A percentile compares a stretch with the other conserved stretches of the same genome.
phyloP scores from a whole-genome alignment of 2,888 invertebrate species.

The Torymus texanus region DNA sequence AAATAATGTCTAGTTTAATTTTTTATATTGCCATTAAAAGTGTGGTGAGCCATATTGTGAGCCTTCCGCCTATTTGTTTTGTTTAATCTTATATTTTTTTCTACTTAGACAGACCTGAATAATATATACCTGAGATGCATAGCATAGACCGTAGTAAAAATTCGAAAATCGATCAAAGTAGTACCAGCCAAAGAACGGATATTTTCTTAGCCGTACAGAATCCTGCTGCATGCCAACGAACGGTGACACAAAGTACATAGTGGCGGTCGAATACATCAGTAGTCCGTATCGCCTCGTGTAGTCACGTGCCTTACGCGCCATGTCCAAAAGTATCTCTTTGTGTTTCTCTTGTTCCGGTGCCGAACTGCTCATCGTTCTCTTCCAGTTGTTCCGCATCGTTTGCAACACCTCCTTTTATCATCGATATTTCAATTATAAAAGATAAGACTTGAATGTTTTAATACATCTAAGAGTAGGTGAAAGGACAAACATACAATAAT shows the following conservation, averaged over 20 bases:
- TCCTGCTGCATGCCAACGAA: constrained; percentile 50
- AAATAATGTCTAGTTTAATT: no score
- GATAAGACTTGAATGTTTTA: no score
- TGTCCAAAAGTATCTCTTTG: constrained; percentile 44
- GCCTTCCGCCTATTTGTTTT: no score
- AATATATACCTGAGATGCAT: constrained; percentile 53
- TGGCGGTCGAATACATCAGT: constrained; percentile 55
- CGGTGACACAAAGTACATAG: constrained; percentile 56
- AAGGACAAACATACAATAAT: no score
- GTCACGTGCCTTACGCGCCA: constrained; percentile 39
- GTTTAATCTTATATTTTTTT: no score
- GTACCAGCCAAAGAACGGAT: constrained; percentile 59
- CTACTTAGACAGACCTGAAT: no score
- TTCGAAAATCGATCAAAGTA: constrained; percentile 55
- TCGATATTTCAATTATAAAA: no score
- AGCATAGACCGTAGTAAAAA: constrained; percentile 52
- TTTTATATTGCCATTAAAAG: no score
- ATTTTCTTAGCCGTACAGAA: constrained; percentile 45
- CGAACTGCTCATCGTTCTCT: constrained; percentile 30
- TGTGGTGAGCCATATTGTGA: no score
- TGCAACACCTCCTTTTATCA: constrained; percentile 37
- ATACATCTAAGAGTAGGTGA: no score
- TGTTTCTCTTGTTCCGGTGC: constrained; percentile 16
- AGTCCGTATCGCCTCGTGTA: constrained; percentile 54
- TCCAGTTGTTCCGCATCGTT: constrained; percentile 53